Evolutionary conservation across 1,140 invertebrate genomes (phyloP).

Genomic region (Euura saliciscinereae): DNA sequence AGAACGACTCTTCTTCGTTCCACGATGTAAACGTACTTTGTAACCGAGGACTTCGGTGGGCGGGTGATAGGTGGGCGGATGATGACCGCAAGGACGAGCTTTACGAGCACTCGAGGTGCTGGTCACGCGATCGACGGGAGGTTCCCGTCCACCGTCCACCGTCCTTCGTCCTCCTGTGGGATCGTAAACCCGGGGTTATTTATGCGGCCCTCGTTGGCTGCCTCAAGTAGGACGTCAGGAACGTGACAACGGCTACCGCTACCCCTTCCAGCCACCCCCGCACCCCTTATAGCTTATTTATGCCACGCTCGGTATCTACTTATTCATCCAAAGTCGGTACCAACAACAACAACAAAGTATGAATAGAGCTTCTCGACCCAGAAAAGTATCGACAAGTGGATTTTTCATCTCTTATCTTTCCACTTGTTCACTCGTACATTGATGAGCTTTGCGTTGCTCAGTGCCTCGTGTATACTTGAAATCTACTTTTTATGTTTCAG

Average conservation of each 20-base stretch:
- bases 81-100: slow-evolving; percentile 44
- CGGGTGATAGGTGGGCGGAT: slow-evolving; percentile 17
- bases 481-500: slow-evolving; percentile 55
- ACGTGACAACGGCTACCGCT: slow-evolving; percentile 48
- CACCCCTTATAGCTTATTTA: slow-evolving; percentile 38
- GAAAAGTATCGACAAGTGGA: too few species aligned
- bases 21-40: slow-evolving; percentile 1
- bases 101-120: slow-evolving; percentile 48
- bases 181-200: slow-evolving; percentile 57
- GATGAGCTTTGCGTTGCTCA: too few species aligned
- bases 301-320: slow-evolving; percentile 20
- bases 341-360: too few species aligned
- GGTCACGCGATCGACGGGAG: slow-evolving; percentile 46
- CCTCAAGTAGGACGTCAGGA: slow-evolving; percentile 48
- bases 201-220: slow-evolving; percentile 55
- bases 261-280: slow-evolving; percentile 8
- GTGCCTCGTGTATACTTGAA: background rate
- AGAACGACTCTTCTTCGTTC: background rate
- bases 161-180: slow-evolving; percentile 15
- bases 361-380: too few species aligned
- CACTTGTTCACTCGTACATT: too few species aligned
- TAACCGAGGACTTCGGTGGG: background rate
- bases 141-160: slow-evolving; percentile 11
- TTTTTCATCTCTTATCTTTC: too few species aligned
- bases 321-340: background rate